A percentile compares a stretch with the other conserved stretches of the same genome.
phyloP scores from a whole-genome alignment of 2,888 invertebrate genomes.

The Chrysolina americana region DNA sequence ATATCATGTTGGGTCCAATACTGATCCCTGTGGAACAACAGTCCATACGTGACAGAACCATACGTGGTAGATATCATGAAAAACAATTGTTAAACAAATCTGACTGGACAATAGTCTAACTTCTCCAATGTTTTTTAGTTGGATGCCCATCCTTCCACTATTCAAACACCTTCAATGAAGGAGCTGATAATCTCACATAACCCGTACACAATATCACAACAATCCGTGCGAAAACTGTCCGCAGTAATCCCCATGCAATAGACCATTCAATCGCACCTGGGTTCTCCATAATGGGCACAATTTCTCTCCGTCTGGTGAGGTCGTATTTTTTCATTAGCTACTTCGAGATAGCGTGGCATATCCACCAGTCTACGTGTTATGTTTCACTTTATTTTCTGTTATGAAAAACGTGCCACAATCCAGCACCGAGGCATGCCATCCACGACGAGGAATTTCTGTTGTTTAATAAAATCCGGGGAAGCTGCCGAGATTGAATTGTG shows the following conservation, averaged over 20 bases:
- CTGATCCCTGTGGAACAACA: no score
- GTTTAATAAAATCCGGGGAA: conserved; percentile 33
- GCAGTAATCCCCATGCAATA: background rate
- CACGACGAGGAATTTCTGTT: conserved; percentile 27
- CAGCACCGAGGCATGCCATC: conserved; percentile 7
- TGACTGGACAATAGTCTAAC: no score
- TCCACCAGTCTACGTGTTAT: conserved; percentile 32
- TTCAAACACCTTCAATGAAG: no score
- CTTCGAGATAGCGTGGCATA: conserved; percentile 13
- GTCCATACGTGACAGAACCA: no score
- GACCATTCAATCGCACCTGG: conserved; percentile 6
- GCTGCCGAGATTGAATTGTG: conserved; percentile 31
- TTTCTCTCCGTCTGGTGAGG: conserved; percentile 8
- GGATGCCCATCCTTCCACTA: no score
- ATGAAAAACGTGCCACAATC: conserved; percentile 36
- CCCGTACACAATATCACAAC: no score
- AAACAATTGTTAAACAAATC: no score
- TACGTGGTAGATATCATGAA: no score
- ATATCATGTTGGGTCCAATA: no score
- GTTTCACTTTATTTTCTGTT: conserved; percentile 35
- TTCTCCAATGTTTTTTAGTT: no score
- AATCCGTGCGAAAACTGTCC: no score
- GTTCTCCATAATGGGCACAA: background rate
- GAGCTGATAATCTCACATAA: no score
- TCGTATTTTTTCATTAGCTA: conserved; percentile 21